phyloP scores from a whole-genome alignment of 2,113 vertebrate species.

The Aptenodytes patagonicus region DNA sequence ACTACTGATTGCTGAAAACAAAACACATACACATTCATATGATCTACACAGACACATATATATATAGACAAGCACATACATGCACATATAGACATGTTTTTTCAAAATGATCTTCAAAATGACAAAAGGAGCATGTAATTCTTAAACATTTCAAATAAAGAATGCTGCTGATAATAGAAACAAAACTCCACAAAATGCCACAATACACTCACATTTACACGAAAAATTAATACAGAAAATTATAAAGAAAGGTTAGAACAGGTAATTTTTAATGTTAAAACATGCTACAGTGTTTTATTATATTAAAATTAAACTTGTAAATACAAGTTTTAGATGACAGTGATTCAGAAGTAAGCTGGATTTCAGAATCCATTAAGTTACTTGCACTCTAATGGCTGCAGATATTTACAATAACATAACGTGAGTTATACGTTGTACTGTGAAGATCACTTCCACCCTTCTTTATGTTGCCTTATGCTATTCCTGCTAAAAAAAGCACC shows the following conservation, averaged over 20 bases:
- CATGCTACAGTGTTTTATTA: neutral
- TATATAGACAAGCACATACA: neutral
- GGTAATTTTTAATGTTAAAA: neutral
- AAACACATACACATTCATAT: neutral
- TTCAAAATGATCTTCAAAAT: neutral
- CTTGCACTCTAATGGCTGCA: neutral
- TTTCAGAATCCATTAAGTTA: neutral
- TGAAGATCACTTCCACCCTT: neutral
- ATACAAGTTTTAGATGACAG: neutral
- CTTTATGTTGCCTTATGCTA: neutral
- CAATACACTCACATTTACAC: neutral
- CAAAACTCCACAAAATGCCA: neutral
- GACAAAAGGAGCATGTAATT: neutral
- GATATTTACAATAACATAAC: neutral
- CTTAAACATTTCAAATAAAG: neutral
- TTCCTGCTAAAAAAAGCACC: neutral
- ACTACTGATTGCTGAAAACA: conserved; percentile 82
- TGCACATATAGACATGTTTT: neutral
- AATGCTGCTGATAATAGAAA: neutral
- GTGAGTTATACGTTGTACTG: neutral
- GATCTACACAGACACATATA: neutral
- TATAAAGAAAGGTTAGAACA: neutral
- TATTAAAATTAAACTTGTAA: neutral
- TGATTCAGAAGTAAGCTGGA: neutral
- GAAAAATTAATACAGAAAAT: neutral